Evolutionary conservation across 2,888 invertebrate genomes (phyloP), one percentile per base, ranked within the genome.

Genomic region (Conomelus anceps): DNA sequence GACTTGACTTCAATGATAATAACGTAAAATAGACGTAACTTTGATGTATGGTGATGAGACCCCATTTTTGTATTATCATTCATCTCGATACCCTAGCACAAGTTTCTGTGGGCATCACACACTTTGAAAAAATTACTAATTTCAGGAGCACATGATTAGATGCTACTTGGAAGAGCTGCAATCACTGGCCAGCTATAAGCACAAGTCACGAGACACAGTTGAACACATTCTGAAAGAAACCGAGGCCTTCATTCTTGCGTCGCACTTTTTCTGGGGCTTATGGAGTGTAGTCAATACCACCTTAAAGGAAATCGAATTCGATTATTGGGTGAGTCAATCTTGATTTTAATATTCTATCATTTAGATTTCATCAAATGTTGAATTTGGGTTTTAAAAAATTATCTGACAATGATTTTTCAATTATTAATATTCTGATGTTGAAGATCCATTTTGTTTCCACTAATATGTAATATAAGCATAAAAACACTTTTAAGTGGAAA

Each of bases 221-320:
- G 94, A 95, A 91, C 94, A 94, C 22, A 93, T 98, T 1, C 94
- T 97, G 90, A 93, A 94, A 24, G 99, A 99, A 93, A 96, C 98
- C 24, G 95, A 96, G 90, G 95, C 96, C 0, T 99, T 98, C 93
- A 96, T 96, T 0, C 94, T 98, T 90, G 97, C 96, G 24, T 97
- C 98, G 87, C 98, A 99, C 93, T 95, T 99, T 90, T 97, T 99
- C 93, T 99, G 99, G 99, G 95, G 96, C 0, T 94, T 99, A 0
- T 99, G 99, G 99, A 96, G 97, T 1, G 95, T 98, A 29, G 96
- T 98, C 17, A 98, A 98, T 93, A 97, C 97, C 0, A 96, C 96
- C 90, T 96, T 96, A 87, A 97, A 98, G 0, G 96, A 97, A 92
- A 98, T 99, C 92, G 96, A 97, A 22, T 99, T 99, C 92, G 98